Conservation (phyloP, 2,113 vertebrate species). For the Chitala chitala region DNA sequence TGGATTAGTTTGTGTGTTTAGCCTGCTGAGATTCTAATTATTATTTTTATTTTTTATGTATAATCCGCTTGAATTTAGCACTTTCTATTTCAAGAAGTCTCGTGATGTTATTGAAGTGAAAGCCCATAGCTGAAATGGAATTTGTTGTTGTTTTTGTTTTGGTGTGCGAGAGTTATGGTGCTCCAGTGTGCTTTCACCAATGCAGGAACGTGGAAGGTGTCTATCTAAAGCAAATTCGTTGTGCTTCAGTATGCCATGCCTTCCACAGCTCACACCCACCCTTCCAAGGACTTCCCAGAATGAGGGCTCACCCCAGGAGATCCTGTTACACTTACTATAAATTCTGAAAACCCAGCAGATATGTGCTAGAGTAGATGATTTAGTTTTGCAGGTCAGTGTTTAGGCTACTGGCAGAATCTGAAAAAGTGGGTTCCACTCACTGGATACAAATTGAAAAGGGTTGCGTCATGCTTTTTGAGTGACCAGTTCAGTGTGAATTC, state of each 20-base stretch:
- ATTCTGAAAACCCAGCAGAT: neutral
- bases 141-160: constrained; percentile 1
- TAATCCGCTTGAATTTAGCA: constrained; percentile 14
- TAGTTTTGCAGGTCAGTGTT: neutral
- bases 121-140: neutral
- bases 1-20: neutral
- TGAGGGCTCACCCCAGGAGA: constrained; percentile 4
- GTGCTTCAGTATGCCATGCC: neutral
- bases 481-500: no score
- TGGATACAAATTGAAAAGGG: no score
- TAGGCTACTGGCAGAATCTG: neutral
- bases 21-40: constrained; percentile 1
- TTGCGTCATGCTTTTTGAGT: no score
- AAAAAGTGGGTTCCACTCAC: neutral
- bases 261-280: neutral
- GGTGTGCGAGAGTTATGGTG: neutral
- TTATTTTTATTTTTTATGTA: constrained; percentile 6
- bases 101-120: neutral
- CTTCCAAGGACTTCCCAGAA: neutral
- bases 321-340: neutral
- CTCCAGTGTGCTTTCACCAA: neutral
- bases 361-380: neutral
- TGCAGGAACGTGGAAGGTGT: neutral
- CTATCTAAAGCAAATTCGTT: neutral
- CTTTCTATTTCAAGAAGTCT: neutral